Evolutionary conservation across 2,113 vertebrate genomes (phyloP).

Genomic region (Lates calcarifer): DNA sequence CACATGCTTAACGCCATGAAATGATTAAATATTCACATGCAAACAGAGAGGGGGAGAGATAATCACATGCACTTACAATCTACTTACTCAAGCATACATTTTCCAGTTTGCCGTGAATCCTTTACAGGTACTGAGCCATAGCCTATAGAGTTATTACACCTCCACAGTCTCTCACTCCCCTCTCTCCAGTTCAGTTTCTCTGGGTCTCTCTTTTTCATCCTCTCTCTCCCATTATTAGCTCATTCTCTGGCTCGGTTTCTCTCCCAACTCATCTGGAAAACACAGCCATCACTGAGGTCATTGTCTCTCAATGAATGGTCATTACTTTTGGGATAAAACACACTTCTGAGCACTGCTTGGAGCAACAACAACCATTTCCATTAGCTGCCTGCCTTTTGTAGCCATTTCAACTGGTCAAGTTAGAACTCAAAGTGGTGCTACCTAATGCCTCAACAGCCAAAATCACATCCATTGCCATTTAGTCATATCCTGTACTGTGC

Average conservation of each 20-base stretch:
- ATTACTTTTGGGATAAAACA: constrained; percentile 58
- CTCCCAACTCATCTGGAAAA: constrained; percentile 47
- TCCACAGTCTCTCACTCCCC: constrained; percentile 27
- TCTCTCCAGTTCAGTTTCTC: constrained; percentile 6
- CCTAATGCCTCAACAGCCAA: constrained; percentile 16
- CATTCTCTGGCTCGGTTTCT: constrained; percentile 23
- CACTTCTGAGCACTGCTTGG: constrained; percentile 33
- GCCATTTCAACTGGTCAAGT: constrained; percentile 30
- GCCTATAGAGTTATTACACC: constrained; percentile 36
- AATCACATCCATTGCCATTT: constrained; percentile 16
- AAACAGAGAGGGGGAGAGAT: constrained; percentile 21
- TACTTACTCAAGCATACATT: constrained; percentile 52
- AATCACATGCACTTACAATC: constrained; percentile 30
- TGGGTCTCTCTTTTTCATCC: neutral
- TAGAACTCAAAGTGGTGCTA: constrained; percentile 16
- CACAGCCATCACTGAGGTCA: constrained; percentile 35
- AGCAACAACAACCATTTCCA: constrained; percentile 38
- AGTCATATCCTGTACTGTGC: neutral
- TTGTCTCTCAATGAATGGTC: constrained; percentile 50
- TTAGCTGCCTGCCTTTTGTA: constrained; percentile 32
- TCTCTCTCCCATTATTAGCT: constrained; percentile 37
- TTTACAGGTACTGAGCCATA: constrained; percentile 49
- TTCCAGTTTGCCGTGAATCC: constrained; percentile 35
- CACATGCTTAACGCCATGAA: constrained; percentile 37
- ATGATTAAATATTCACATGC: constrained; percentile 56